phyloP scores from a whole-genome alignment of 2,797 vertebrate genomes.

The Helicolenus hilgendorfi region DNA sequence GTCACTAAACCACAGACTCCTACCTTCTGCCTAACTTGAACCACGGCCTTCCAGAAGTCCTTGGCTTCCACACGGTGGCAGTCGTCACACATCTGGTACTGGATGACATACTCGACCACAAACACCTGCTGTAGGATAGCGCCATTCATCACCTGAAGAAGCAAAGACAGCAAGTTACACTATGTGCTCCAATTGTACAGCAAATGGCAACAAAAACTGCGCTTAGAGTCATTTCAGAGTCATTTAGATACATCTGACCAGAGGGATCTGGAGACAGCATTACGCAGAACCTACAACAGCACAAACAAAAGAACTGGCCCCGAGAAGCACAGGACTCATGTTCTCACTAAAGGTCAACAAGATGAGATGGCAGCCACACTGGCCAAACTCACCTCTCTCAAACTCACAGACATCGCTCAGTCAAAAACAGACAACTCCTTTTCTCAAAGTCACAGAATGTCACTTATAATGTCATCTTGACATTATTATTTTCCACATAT shows the following conservation, averaged over 20 bases:
- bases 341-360: slow-evolving; percentile 78
- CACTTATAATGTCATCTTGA: not conserved
- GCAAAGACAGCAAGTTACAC: slow-evolving; percentile 26
- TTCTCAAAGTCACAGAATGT: not conserved
- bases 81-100: slow-evolving; percentile 97
- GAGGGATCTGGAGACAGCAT: not conserved
- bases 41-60: slow-evolving; percentile 98
- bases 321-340: slow-evolving; percentile 40
- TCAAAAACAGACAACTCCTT: not conserved
- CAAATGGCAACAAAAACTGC: not conserved
- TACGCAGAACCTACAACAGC: not conserved
- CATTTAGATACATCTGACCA: not conserved
- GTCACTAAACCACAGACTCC: not conserved
- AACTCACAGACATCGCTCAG: slow-evolving; percentile 4
- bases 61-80: slow-evolving; percentile 99
- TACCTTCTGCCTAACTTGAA: slow-evolving; percentile 98
- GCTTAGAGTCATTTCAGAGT: not conserved
- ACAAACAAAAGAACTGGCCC: slow-evolving; percentile 55
- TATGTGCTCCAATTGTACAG: not conserved
- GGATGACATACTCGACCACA: slow-evolving; percentile 95
- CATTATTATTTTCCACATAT: not conserved
- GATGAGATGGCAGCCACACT: slow-evolving; percentile 67
- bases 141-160: slow-evolving; percentile 96
- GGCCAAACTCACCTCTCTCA: slow-evolving; percentile 12
- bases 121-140: slow-evolving; percentile 98